These are phyloP conservation scores for Lordiphosa clarofinis DNA, from an alignment of 1,140 invertebrate genomes.

Conservation along the genomic window DNA sequence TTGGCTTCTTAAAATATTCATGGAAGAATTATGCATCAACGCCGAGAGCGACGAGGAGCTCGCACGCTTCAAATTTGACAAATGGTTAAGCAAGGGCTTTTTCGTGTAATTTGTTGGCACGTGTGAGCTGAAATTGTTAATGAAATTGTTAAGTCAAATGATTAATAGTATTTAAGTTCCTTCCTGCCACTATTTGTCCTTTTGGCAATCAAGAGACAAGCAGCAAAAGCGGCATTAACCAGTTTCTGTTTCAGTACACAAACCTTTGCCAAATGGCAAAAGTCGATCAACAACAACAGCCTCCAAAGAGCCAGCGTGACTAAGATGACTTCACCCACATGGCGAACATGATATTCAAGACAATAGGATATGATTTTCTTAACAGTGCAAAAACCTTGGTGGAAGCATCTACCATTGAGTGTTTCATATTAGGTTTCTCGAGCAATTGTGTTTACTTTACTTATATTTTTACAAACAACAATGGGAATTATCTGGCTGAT, in stretches of 20 bases:
- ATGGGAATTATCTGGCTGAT: no score
- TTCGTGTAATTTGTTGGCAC: slow-evolving; percentile 15
- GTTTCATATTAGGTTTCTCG: slow-evolving; percentile 11
- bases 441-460: slow-evolving; percentile 22
- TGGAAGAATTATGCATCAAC: slow-evolving; percentile 30
- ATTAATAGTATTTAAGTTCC: slow-evolving; percentile 1
- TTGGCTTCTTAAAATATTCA: slow-evolving; percentile 52
- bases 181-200: slow-evolving; percentile 8
- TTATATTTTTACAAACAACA: slow-evolving; percentile 3
- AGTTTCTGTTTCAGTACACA: slow-evolving; percentile 13
- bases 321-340: slow-evolving; percentile 48
- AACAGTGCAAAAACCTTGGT: slow-evolving; percentile 18
- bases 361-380: slow-evolving; percentile 48
- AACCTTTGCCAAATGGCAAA: slow-evolving; percentile 12
- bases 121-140: not conserved
- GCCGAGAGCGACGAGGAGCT: not conserved
- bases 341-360: slow-evolving; percentile 33
- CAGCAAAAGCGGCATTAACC: not conserved
- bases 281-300: not conserved
- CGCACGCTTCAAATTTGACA: not conserved
- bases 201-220: no score
- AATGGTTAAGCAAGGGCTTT: slow-evolving; percentile 3
- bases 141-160: not conserved
- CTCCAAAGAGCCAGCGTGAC: slow-evolving; percentile 4
- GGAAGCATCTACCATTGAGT: slow-evolving; percentile 14